These are phyloP conservation scores for Dipodomys stephensi DNA, from an alignment of 2,113 vertebrate genomes.

Conservation along the genomic window DNA sequence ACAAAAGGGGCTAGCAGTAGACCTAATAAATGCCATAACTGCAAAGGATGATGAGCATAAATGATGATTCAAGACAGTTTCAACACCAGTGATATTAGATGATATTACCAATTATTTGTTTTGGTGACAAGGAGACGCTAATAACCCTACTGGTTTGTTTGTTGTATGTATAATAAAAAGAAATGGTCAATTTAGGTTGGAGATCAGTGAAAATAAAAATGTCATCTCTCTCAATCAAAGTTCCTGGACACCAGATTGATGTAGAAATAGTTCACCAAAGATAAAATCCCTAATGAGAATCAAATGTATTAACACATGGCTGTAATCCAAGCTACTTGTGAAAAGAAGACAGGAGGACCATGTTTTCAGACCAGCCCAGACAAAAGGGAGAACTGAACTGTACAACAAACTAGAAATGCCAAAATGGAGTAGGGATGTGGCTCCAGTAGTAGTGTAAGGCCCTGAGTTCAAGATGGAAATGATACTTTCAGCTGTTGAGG, in stretches of 20 bases:
- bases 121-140: not conserved
- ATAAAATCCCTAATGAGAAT: not conserved
- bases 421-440: no score
- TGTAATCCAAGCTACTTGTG: no score
- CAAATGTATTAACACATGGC: no score
- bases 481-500: not conserved
- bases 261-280: not conserved
- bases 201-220: not conserved
- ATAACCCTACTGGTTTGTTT: not conserved
- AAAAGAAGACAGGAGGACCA: not conserved
- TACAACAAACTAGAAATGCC: no score
- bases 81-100: not conserved
- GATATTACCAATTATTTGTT: not conserved
- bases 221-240: not conserved
- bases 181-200: not conserved
- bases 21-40: not conserved
- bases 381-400: no score
- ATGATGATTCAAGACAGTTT: not conserved
- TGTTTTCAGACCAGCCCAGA: no score
- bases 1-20: not conserved
- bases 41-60: not conserved
- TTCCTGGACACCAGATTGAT: not conserved
- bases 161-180: not conserved
- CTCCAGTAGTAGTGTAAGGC: no score
- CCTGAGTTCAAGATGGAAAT: not conserved